Evolutionary conservation across 2,113 vertebrate genomes (phyloP).

Genomic region (Theropithecus gelada): DNA sequence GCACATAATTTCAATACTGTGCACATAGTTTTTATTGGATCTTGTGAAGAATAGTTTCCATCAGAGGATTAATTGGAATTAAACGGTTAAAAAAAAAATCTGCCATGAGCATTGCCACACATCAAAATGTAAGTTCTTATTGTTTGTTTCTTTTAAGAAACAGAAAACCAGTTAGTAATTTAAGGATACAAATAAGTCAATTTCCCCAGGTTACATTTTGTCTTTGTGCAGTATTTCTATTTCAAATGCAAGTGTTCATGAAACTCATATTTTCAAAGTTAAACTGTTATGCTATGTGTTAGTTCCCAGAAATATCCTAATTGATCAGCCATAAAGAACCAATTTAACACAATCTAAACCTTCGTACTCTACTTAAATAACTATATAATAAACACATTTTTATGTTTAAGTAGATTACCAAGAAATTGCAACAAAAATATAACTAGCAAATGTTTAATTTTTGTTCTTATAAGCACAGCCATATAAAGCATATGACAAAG

Average conservation of each 20-base stretch:
- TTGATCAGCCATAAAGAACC: neutral
- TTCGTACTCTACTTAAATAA: neutral
- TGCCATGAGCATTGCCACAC: neutral
- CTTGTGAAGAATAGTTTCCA: neutral
- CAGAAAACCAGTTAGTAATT: constrained; percentile 57
- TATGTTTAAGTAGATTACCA: neutral
- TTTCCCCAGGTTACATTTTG: constrained; percentile 40
- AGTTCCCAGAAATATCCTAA: neutral
- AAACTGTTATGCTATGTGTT: accelerated
- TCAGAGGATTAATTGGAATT: constrained; percentile 58
- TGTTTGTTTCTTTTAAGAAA: neutral
- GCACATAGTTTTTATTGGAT: neutral
- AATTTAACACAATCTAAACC: neutral
- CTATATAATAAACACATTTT: neutral
- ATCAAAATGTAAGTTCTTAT: neutral
- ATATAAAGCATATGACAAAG: neutral
- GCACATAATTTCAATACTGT: neutral
- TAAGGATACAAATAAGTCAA: constrained; percentile 67
- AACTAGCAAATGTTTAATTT: neutral
- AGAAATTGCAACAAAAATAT: neutral
- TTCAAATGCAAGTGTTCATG: neutral
- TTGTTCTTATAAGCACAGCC: neutral
- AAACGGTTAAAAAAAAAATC: constrained; percentile 46
- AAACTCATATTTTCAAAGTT: neutral
- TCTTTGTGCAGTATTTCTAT: neutral